Evolutionary conservation across 1,140 invertebrate species (phyloP).

Genomic region (Periplaneta americana): DNA sequence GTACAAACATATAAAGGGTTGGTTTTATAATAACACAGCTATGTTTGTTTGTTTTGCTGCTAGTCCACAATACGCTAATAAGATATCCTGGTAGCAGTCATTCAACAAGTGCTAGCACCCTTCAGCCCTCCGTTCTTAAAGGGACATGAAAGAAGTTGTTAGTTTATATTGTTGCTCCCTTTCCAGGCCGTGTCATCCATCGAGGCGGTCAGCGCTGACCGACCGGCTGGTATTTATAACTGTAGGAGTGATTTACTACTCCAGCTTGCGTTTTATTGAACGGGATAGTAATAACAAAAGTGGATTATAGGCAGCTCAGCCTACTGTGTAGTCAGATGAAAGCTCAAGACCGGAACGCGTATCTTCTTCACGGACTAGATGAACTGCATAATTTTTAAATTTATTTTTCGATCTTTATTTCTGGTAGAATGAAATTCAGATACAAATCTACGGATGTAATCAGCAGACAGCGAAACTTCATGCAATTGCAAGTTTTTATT

Average conservation of each 20-base stretch:
- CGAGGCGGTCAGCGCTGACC: neutral
- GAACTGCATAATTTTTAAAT: no score
- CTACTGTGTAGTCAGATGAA: no score
- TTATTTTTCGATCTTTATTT: no score
- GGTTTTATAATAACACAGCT: no score
- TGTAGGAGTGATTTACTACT: neutral
- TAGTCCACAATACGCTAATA: neutral
- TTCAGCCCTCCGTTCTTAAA: neutral
- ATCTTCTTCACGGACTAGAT: no score
- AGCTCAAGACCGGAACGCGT: no score
- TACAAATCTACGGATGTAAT: no score
- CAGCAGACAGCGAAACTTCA: no score
- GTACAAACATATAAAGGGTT: neutral
- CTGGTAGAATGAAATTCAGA: no score
- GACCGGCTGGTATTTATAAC: neutral
- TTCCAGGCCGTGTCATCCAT: neutral
- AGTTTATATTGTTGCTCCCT: neutral
- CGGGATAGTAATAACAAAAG: neutral
- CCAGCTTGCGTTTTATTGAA: neutral
- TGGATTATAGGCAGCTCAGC: neutral
- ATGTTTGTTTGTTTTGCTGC: neutral
- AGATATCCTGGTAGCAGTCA: neutral
- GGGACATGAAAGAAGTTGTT: neutral
- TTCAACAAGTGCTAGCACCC: neutral
- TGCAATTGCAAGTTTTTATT: no score